Base-by-base conservation (phyloP, 2,797 vertebrate genomes). In the Rhyacichthys aspro region DNA sequence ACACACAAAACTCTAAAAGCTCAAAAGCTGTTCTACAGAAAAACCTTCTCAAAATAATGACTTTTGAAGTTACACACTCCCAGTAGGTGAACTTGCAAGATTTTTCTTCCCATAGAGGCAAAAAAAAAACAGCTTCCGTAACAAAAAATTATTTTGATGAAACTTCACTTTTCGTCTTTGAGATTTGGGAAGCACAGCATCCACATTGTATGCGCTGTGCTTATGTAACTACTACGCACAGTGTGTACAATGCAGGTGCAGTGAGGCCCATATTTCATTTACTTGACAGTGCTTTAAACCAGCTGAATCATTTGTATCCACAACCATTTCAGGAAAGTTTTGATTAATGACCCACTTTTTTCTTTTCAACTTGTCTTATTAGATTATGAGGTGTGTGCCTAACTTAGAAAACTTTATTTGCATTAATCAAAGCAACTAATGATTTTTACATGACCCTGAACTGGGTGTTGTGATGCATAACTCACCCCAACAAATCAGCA, bases 181-280 rank as follows among this genome's bases (percentile, higher is more conserved):
- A 42, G 92, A 60, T 58, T 60, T 72, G 1, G 78, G 86, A 74
- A 74, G 69, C 88, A 91, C 94, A 91, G 91, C 92, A 94, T 95
- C 95, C 95, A 97, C 95, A 96, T 96, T 97, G 95, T 94, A 96
- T 95, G 95, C 94, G 95, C 95, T 96, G 95, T 96, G 95, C 94
- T 92, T 85, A 80, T 81, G 68, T 76, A 81, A 85, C 62, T 49
- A 56, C 81, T 79, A 93, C 92, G 93, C 95, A 97, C 95, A 96
- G 95, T 96, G 95, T 97, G 95, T 96, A 96, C 95, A 97, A 97
- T 96, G 95, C 95, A 96, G 95, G 94, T 73, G 74, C 93, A 76
- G 93, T 89, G 82, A 89, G 81, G 87, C 90, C 93, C 83, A 72
- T 57, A 38, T 58, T 42, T 74, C 66, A 69, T 23, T 47, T 28